These are phyloP conservation scores for Aphyosemion australe DNA, from an alignment of 2,113 vertebrate genomes.

Conservation along the genomic window DNA sequence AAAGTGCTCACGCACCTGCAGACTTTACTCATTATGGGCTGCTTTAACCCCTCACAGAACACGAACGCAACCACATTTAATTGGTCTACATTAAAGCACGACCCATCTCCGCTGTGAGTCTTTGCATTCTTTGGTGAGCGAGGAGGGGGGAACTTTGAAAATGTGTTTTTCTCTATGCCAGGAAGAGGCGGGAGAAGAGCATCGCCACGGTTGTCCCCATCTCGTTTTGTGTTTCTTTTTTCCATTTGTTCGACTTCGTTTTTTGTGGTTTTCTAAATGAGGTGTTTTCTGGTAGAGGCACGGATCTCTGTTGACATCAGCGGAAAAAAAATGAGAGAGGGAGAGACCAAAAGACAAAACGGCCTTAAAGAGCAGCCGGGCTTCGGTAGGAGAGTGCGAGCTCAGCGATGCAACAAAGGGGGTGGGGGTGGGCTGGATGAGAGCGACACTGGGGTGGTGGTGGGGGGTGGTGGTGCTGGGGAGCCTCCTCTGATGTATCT, in stretches of 20 bases:
- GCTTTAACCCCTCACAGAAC: constrained; percentile 33
- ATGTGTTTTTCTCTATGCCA: constrained; percentile 65
- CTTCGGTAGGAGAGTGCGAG: constrained; percentile 68
- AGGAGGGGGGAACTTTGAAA: constrained; percentile 61
- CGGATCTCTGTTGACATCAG: constrained; percentile 80
- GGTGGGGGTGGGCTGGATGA: constrained; percentile 48
- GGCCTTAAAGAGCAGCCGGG: constrained; percentile 72
- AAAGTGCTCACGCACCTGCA: constrained; percentile 3
- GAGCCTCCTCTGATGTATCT: constrained; percentile 69
- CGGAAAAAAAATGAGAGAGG: constrained; percentile 56
- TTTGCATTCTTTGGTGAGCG: constrained; percentile 44
- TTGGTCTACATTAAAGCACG: constrained; percentile 63
- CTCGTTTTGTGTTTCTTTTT: constrained; percentile 60
- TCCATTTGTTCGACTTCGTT: constrained; percentile 44
- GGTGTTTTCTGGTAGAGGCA: constrained; percentile 62
- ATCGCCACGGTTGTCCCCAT: constrained; percentile 60
- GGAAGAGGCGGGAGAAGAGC: constrained; percentile 42
- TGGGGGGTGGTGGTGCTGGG: constrained; percentile 33
- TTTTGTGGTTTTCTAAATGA: constrained; percentile 80
- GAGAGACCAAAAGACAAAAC: constrained; percentile 62
- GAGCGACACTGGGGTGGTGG: constrained; percentile 12
- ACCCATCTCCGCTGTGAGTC: constrained; percentile 28
- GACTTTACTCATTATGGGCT: constrained; percentile 36
- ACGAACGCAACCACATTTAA: constrained; percentile 60
- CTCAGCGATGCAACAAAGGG: constrained; percentile 78